Evolutionary conservation across 2,113 vertebrate genomes (phyloP), one percentile per base, ranked within the genome.

Genomic region (Hyperoodon ampullatus): DNA sequence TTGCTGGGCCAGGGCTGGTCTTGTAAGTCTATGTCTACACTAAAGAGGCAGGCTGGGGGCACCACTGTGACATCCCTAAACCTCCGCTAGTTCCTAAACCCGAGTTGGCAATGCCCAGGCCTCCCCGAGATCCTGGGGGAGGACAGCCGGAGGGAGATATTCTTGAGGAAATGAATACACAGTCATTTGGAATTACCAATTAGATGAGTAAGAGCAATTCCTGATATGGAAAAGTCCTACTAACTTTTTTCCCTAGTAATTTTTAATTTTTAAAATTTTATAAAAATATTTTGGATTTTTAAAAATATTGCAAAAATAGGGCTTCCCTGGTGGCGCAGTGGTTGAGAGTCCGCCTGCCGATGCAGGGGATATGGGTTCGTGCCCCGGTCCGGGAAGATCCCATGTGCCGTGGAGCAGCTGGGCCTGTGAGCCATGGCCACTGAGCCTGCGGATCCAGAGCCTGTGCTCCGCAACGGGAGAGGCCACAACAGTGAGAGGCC

Each of bases 271-370:
- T 82, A 50, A 66, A 70, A 35, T 23, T 93, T 90, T 8, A 72
- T 77, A 53, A 83, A 92, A 70, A 30, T 28, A 89, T 42, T 92
- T 85, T 91, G n/a, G 24, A 15, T 83, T 93, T 66, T 30, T 71
- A 44, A 82, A 88, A 70, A n/a, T 28, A 89, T 42, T 95, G 35
- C 18, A 71, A 58, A 94, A 86, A n/a, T 84, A 53, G n/a, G n/a
- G n/a, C n/a, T n/a, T n/a, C n/a, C n/a, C n/a, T n/a, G n/a, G n/a
- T n/a, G n/a, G n/a, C n/a, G n/a, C n/a, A n/a, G n/a, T n/a, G n/a
- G n/a, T n/a, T n/a, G n/a, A n/a, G n/a, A n/a, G n/a, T n/a, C n/a
- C n/a, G n/a, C n/a, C n/a, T n/a, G n/a, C n/a, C n/a, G n/a, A n/a
- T n/a, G n/a, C n/a, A n/a, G n/a, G n/a, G n/a, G n/a, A n/a, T n/a